Percentiles rank a stretch among this genome's conserved stretches.
phyloP scores from a whole-genome alignment of 1,140 invertebrate genomes.

The Tachypleus tridentatus region DNA sequence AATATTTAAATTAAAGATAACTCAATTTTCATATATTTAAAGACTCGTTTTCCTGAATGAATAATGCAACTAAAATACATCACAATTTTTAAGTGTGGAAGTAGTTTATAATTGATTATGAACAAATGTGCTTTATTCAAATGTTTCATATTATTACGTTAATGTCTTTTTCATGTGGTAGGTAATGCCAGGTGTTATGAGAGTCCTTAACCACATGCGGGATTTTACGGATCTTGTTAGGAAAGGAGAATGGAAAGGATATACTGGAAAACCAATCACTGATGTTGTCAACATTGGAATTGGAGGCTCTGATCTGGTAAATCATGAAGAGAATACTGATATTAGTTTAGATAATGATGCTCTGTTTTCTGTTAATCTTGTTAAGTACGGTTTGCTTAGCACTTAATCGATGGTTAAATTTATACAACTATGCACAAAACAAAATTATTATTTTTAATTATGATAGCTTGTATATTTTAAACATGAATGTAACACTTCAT shows the following conservation, averaged over 20 bases:
- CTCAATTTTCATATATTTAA: too few species aligned
- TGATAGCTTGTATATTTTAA: too few species aligned
- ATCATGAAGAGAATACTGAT: too few species aligned
- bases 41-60: background rate
- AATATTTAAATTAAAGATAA: too few species aligned
- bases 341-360: too few species aligned
- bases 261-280: conserved; percentile 86
- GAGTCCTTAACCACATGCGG: conserved; percentile 89
- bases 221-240: conserved; percentile 56
- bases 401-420: too few species aligned
- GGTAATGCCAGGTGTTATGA: conserved; percentile 83
- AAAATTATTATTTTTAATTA: too few species aligned
- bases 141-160: background rate
- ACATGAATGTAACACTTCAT: too few species aligned
- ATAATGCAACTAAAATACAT: background rate
- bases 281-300: conserved; percentile 99
- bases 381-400: too few species aligned
- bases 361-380: too few species aligned
- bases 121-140: background rate
- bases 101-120: background rate
- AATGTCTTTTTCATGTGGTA: conserved; percentile 21
- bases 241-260: conserved; percentile 65
- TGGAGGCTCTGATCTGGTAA: conserved; percentile 91
- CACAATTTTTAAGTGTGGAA: background rate
- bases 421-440: too few species aligned